phyloP scores from a whole-genome alignment of 2,113 vertebrate species.

The Cyprinus carpio region DNA sequence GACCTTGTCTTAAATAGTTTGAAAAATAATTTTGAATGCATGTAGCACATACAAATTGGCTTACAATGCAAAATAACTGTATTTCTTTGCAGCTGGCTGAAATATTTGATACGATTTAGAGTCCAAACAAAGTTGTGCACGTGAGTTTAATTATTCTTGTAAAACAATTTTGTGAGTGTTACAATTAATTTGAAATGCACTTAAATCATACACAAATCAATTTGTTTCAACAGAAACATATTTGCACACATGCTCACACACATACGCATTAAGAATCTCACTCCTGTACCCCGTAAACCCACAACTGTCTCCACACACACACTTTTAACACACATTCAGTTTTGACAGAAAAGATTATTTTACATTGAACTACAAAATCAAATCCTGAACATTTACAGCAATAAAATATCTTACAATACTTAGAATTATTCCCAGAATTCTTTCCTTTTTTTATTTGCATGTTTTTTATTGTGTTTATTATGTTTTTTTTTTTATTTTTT shows the following conservation, averaged over 20 bases:
- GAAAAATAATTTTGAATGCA: too few relatives aligned
- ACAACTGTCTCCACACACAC: constrained; percentile 13
- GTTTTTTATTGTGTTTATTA: too few relatives aligned
- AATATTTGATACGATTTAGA: neutral
- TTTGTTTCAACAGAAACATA: constrained; percentile 58
- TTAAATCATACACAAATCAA: constrained; percentile 42
- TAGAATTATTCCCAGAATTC: constrained; percentile 41
- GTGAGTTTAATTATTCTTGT: constrained; percentile 67
- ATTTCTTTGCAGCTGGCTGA: neutral
- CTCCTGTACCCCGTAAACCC: constrained; percentile 3
- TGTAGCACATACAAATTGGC: constrained; percentile 28
- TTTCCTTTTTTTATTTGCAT: too few relatives aligned
- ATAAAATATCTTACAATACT: constrained; percentile 71
- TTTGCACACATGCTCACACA: neutral
- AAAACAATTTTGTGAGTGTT: constrained; percentile 64
- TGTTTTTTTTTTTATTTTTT: too few relatives aligned
- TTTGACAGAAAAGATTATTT: constrained; percentile 49
- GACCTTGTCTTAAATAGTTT: too few relatives aligned
- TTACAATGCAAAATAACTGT: neutral
- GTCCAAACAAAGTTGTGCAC: neutral
- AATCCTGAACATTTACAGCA: constrained; percentile 64
- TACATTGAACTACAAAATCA: constrained; percentile 55
- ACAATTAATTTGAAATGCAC: constrained; percentile 61
- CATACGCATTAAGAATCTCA: neutral
- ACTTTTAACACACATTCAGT: constrained; percentile 49